Conservation (phyloP, 2,113 vertebrate species). For the human region GRCh38 chr5:121347501-121348000, state of each 20-base stretch:
- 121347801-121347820: conserved; percentile 36
- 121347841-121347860: not conserved
- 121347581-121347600: not conserved
- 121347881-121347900: too few species aligned
- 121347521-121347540: not conserved
- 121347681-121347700: not conserved
- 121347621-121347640: not conserved
- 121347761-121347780: not conserved
- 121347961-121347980: too few species aligned
- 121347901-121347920: too few species aligned
- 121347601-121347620: not conserved
- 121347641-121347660: not conserved
- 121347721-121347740: not conserved
- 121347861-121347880: not conserved
- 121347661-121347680: not conserved
- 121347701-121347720: not conserved
- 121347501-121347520: not conserved
- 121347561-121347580: not conserved
- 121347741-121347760: not conserved
- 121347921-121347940: too few species aligned
- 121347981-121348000: too few species aligned
- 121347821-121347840: conserved; percentile 24
- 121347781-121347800: not conserved
- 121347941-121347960: too few species aligned
- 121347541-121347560: not conserved